Base-by-base conservation (phyloP, 2,888 invertebrate genomes). In the Xylota segnis region DNA sequence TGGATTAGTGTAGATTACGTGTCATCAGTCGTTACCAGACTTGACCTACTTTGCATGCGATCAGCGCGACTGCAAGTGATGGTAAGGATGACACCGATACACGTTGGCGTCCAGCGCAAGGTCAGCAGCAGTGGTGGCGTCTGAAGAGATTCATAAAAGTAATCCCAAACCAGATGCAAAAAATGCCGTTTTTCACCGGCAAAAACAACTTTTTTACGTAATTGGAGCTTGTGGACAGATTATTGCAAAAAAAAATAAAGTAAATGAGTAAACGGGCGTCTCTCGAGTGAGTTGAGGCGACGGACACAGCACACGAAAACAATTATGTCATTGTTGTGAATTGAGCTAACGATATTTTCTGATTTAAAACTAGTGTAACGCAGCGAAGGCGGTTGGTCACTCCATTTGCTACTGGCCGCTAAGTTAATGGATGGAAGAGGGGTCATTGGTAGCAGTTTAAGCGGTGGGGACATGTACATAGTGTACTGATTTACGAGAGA, bases 31-130 rank as follows among this genome's bases (percentile, higher is more conserved):
- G 52, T 23, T 32, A 14, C 10, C 23, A 32, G n/a, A 37, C 27
- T 18, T 79, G 79, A 74, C 83, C 83, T 70, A 83, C 56, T 83
- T 72, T 66, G 52, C 58, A 81, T 74, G 12, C 4, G n/a, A 40
- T 40, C 12, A 40, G 12, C 40, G 12, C 0, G 2, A 40, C 40
- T 40, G 29, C 10, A 47, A 9, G 18, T n/a, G 29, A 14, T 18
- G 32, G 34, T 9, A 37, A 40, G 59, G 61, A 70, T 77, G 70
- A 54, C 50, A 52, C 32, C 27, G 50, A 66, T 65, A 45, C 40
- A 74, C 23, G 34, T 56, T 40, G 63, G 6, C 3, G 23, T 23
- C 29, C 34, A 12, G 29, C 9, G 9, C 18, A 59, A 59, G 59
- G 76, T 37, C 58, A 47, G 16, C 12, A 3, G 23, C 5, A 45